Percentiles rank a stretch among this genome's conserved stretches.
Evolutionary conservation across 2,113 vertebrate genomes (phyloP).

Genomic region (Taurulus bubalis): DNA sequence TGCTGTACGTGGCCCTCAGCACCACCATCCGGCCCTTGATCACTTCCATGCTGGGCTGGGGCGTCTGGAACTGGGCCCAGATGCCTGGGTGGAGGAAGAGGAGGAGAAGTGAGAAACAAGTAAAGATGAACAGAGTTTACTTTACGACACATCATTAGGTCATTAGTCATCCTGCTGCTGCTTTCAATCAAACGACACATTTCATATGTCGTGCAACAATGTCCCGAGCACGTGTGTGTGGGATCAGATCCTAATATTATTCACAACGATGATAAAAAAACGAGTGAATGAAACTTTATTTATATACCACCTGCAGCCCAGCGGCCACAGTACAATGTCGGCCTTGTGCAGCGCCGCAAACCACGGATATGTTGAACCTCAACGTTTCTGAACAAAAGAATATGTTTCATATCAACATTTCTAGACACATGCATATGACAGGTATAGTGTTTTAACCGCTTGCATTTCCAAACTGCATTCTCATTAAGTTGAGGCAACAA

Average conservation of each 20-base stretch:
- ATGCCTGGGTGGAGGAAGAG: slow-evolving; percentile 62
- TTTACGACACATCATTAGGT: not conserved
- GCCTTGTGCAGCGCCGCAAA: not conserved
- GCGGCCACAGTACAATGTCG: too few species aligned
- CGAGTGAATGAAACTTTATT: not conserved
- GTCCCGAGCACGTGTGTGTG: not conserved
- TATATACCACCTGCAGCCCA: too few species aligned
- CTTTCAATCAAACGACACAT: not conserved
- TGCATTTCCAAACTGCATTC: too few species aligned
- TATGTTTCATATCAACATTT: not conserved
- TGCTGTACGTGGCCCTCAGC: slow-evolving; percentile 82
- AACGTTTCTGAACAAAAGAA: too few species aligned
- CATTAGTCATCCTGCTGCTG: not conserved
- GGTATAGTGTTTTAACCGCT: not conserved
- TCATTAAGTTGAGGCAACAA: too few species aligned
- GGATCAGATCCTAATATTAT: not conserved
- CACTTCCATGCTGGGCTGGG: slow-evolving; percentile 64
- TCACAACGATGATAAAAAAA: not conserved
- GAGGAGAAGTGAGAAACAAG: not conserved
- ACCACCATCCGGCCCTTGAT: slow-evolving; percentile 83
- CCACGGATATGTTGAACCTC: too few species aligned
- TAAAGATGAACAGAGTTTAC: not conserved
- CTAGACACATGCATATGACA: not conserved
- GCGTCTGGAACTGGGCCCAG: slow-evolving; percentile 59
- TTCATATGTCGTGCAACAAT: not conserved